Percentiles rank a stretch among this genome's conserved stretches.
Conservation (phyloP, 2,797 vertebrate genomes). For the Phoeniculus purpureus region DNA sequence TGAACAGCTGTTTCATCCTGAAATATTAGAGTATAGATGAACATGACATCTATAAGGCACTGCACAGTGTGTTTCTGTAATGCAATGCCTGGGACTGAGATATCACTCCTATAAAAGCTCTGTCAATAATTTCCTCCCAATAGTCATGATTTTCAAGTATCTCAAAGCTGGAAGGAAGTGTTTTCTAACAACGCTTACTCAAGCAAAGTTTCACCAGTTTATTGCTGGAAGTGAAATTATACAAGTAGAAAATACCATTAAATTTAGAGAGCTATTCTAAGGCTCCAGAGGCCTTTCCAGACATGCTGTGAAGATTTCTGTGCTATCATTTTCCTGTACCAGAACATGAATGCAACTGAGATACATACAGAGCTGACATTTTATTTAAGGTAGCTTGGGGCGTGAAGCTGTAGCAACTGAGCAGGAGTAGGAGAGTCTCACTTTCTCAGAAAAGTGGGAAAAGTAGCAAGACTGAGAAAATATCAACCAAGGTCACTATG, state of each 20-base stretch:
- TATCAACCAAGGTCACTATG: not conserved
- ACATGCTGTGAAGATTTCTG: not conserved
- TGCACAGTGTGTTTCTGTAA: not conserved
- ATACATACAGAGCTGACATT: not conserved
- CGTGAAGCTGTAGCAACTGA: not conserved
- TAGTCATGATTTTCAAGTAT: not conserved
- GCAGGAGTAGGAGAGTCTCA: not conserved
- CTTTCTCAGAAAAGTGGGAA: not conserved
- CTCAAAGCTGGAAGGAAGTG: not conserved
- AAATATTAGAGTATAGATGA: not conserved
- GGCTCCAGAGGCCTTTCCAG: not conserved
- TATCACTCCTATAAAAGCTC: not conserved
- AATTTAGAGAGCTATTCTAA: not conserved
- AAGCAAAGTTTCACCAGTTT: not conserved
- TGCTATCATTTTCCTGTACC: not conserved
- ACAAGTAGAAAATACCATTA: not conserved
- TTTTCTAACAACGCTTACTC: not conserved
- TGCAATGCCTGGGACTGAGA: not conserved
- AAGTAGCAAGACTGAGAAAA: not conserved
- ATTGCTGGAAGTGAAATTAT: not conserved
- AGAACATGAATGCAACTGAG: not conserved
- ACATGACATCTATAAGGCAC: not conserved
- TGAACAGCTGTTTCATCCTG: not conserved
- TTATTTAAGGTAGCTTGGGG: not conserved
- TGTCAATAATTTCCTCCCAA: not conserved